Base-by-base conservation (phyloP, 2,888 invertebrate species). In the Eulithis prunata region DNA sequence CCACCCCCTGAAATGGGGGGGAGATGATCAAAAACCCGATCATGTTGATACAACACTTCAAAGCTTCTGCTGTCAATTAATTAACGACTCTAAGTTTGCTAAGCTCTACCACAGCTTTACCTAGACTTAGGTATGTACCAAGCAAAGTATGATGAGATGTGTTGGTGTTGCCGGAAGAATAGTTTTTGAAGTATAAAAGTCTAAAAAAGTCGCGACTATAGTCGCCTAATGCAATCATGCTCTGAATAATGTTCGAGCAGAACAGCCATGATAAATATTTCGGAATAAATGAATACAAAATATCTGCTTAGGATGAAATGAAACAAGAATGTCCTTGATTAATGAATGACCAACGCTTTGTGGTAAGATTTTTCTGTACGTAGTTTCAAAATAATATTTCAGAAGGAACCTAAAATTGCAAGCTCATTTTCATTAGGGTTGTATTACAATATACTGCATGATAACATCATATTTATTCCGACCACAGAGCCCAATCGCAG, bases 31-130 rank as follows among this genome's bases (percentile, higher is more conserved):
- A 68, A 62, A 70, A 62, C 64, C 62, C 53, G 58, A 70, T 70
- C 66, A 57, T 68, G 66, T 68, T 67, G 64, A 64, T 64, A 66
- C 60, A 68, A 61, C 62, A 43, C 69, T 70, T 65, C 59, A 66
- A 70, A 71, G 66, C 57, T 51, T 54, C 52, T 53, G 38, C 59
- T 56, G 64, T 66, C 71, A 66, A 68, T 69, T 64, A 69, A 66
- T 52, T 66, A 68, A 62, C 71, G 68, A 70, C 47, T 59, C 45
- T 57, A 32, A 36, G 66, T 46, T 60, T 11, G n/a, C 53, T 46
- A 47, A 45, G 7, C 41, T 45, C 3, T 41, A 11, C 41, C 32
- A 21, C 38, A 53, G 8, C n/a, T 38, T 8, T 13, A 36, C 53
- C 53, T 54, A 54, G 41, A 11, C 41, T 38, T 41, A 41, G 3